Evolutionary conservation across 2,888 invertebrate species (phyloP), one percentile per base, ranked within the genome.

Genomic region (Acronicta aceris): DNA sequence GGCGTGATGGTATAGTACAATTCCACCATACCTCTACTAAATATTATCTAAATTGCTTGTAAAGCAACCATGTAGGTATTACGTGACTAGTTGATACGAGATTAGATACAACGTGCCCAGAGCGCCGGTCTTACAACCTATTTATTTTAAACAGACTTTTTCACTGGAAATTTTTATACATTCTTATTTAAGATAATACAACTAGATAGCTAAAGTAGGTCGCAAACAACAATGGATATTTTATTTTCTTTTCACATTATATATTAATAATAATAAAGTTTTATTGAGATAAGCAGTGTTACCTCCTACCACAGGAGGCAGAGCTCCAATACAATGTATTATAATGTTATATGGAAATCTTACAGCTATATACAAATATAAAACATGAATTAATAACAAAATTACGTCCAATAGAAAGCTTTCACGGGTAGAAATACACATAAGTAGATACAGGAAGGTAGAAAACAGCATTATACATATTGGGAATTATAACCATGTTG

Each of bases 131-230:
- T 53, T 49, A 54, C 25, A 68, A 60, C 57, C 76, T 70, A 79
- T 81, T 76, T 81, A 81, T 81, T 74, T 76, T 62, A 68, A 74
- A 57, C 67, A 63, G 65, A 72, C 65, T 73, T 79, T 81, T 78
- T 71, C 47, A 61, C 57, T 49, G 59, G 27, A 76, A 58, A 59
- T 53, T 65, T 70, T 74, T 68, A 70, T 70, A 70, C 60, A 71
- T 77, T 65, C 56, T 48, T 51, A 42, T 33, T 30, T 55, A 51
- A 56, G 49, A 60, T 62, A 78, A 49, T 7, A 59, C 7, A 30
- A 48, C 42, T 65, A 46, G 49, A 48, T 38, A 50, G 52, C 5
- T n/a, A 63, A 57, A 46, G 64, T 46, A 52, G 30, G 16, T 17
- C 10, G 17, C 30, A 25, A 15, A 42, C 13, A 21, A 8, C 5